Percentiles rank a stretch among this genome's conserved stretches.
These are phyloP conservation scores for Xestia rhomboidea DNA, from an alignment of 2,888 invertebrate species.

Conservation along the genomic window DNA sequence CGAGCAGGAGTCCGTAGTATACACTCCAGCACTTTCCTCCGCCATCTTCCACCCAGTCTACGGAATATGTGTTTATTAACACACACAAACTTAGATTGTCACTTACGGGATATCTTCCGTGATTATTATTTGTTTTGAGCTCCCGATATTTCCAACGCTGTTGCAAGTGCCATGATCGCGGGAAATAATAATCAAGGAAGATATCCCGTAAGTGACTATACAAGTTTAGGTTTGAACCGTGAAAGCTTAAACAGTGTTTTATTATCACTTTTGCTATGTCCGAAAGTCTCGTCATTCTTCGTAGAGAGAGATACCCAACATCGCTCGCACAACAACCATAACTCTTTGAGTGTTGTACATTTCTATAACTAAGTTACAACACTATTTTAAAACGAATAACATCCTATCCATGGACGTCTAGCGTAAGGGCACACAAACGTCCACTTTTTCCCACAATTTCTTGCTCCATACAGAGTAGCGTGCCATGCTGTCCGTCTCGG, in stretches of 20 bases:
- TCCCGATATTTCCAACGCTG: too few relatives aligned
- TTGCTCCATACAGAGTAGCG: conserved; percentile 7
- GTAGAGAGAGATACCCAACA: background rate
- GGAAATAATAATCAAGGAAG: too few relatives aligned
- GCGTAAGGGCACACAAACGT: conserved; percentile 6
- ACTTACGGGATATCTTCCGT: too few relatives aligned
- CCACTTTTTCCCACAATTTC: background rate
- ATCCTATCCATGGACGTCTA: background rate
- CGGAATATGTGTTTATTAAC: background rate
- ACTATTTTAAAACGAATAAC: background rate
- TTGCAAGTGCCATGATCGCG: too few relatives aligned
- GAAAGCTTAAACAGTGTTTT: too few relatives aligned
- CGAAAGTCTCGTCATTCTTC: background rate
- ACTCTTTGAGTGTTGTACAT: background rate
- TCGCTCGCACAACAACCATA: background rate
- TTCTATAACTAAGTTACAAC: background rate
- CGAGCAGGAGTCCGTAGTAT: background rate
- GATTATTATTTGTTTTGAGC: too few relatives aligned
- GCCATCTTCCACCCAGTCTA: background rate
- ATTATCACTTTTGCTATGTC: background rate
- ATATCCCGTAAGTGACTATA: too few relatives aligned
- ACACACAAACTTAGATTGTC: too few relatives aligned
- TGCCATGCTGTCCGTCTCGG: conserved; percentile 7
- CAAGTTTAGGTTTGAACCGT: too few relatives aligned
- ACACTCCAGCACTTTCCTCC: background rate